Conservation (phyloP, 92 coral and sea anemone genomes). For the Metridium senile region DNA sequence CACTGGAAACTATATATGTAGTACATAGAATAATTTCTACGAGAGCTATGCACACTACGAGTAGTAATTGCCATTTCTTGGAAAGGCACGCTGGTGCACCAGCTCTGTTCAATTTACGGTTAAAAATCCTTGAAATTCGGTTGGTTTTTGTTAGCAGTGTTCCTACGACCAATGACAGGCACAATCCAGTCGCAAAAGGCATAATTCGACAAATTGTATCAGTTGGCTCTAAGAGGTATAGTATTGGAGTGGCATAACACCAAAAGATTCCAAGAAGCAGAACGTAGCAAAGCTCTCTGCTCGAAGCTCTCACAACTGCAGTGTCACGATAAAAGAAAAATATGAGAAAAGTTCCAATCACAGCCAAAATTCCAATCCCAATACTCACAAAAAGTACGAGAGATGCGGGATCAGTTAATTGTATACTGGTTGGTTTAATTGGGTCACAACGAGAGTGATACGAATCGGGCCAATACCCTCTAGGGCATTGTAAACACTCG, state of each 20-base stretch:
- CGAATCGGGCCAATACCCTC: conserved; percentile 69
- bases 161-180: conserved; percentile 77
- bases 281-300: conserved; percentile 81
- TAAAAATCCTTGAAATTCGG: conserved; percentile 85
- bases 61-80: conserved; percentile 71
- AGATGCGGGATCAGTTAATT: conserved; percentile 60
- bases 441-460: conserved; percentile 68
- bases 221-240: conserved; percentile 64
- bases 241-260: conserved; percentile 70
- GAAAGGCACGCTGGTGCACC: conserved; percentile 83
- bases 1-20: conserved; percentile 40
- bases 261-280: conserved; percentile 75
- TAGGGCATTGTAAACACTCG: conserved; percentile 71
- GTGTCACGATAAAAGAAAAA: conserved; percentile 70
- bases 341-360: conserved; percentile 56
- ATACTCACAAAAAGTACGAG: conserved; percentile 58
- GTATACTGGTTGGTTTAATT: conserved; percentile 64
- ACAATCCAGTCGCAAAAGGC: conserved; percentile 71
- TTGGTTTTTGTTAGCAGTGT: conserved; percentile 88
- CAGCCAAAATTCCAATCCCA: conserved; percentile 61
- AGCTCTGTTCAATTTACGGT: conserved; percentile 65
- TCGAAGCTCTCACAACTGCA: conserved; percentile 87
- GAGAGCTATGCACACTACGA: conserved; percentile 58
- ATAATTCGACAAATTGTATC: conserved; percentile 62
- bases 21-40: conserved; percentile 62